These are phyloP conservation scores for Myotis brandtii DNA, from an alignment of 2,113 vertebrate species.

Conservation along the genomic window DNA sequence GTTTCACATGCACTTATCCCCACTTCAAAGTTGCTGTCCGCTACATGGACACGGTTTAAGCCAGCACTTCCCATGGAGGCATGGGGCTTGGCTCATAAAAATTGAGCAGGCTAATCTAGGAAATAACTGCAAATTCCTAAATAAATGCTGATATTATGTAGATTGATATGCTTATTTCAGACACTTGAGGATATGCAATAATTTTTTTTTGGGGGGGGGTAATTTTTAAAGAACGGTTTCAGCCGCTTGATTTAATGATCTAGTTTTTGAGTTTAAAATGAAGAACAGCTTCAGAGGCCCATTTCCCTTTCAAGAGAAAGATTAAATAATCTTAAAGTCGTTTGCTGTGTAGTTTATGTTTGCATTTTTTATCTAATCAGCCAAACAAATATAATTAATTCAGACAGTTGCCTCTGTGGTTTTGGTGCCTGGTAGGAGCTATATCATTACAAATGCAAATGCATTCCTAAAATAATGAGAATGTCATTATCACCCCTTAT, in stretches of 20 bases:
- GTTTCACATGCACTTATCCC: conserved; percentile 7
- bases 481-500: conserved; percentile 78
- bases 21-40: conserved; percentile 56
- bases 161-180: conserved; percentile 74
- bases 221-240: conserved; percentile 70
- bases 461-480: conserved; percentile 84
- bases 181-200: conserved; percentile 76
- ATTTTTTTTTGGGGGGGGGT: neutral
- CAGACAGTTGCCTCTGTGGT: conserved; percentile 62
- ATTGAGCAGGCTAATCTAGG: conserved; percentile 60
- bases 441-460: conserved; percentile 81
- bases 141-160: conserved; percentile 73
- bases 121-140: conserved; percentile 71
- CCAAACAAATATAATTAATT: conserved; percentile 82
- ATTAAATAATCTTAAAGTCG: conserved; percentile 78
- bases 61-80: neutral
- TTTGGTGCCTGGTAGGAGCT: conserved; percentile 74
- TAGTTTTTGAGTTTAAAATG: conserved; percentile 71
- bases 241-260: conserved; percentile 76
- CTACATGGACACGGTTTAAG: conserved; percentile 51
- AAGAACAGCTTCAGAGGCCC: conserved; percentile 74
- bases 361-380: conserved; percentile 82
- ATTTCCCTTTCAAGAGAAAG: conserved; percentile 77
- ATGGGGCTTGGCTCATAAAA: conserved; percentile 35
- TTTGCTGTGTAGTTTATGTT: conserved; percentile 80